Evolutionary conservation across 2,797 vertebrate species (phyloP).

Genomic region (Odontamblyopus lacepedii): DNA sequence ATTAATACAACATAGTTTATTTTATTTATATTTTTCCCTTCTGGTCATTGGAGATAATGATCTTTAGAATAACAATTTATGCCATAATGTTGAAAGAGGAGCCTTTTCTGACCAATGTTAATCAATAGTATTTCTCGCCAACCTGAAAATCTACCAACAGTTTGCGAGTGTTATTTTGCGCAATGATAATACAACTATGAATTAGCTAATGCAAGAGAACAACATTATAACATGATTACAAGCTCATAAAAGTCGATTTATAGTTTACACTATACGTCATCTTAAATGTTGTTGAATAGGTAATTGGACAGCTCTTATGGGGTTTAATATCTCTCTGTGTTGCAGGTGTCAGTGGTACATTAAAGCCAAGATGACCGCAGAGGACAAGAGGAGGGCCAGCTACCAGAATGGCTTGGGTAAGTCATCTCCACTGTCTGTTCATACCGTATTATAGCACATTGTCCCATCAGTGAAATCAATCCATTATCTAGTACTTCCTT

Average conservation of each 20-base stretch:
- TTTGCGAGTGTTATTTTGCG: too few species aligned
- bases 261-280: too few species aligned
- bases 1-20: too few species aligned
- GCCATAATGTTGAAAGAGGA: too few species aligned
- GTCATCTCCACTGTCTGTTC: conserved; percentile 23
- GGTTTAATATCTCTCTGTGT: conserved; percentile 32
- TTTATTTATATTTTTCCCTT: background rate
- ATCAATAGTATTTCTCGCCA: too few species aligned
- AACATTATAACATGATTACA: too few species aligned
- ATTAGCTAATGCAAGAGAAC: too few species aligned
- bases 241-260: too few species aligned
- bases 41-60: background rate
- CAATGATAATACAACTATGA: too few species aligned
- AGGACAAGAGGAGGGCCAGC: conserved; percentile 89
- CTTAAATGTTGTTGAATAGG: background rate
- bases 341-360: conserved; percentile 95
- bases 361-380: conserved; percentile 95
- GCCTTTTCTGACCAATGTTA: too few species aligned
- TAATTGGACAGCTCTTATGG: background rate
- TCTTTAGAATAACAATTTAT: too few species aligned
- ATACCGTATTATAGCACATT: background rate
- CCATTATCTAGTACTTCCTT: background rate
- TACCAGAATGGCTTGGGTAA: conserved; percentile 90
- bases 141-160: too few species aligned
- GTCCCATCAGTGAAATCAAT: background rate